phyloP scores from a whole-genome alignment of 2,888 invertebrate species.

The Erannis defoliaria region DNA sequence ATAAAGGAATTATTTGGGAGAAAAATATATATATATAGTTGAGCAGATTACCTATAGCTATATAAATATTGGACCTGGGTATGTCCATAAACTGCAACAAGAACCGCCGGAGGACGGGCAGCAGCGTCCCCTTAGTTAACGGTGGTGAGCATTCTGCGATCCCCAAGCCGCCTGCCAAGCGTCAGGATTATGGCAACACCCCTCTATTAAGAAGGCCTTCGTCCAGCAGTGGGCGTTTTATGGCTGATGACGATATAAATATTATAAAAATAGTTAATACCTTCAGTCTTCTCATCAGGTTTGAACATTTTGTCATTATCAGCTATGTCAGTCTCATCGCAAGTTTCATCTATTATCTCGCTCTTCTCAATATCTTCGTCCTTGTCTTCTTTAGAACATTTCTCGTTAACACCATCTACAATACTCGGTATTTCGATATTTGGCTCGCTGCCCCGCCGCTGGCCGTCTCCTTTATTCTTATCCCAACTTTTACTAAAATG shows the following conservation, averaged over 20 bases:
- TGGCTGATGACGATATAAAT: not conserved
- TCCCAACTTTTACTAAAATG: conserved; percentile 81
- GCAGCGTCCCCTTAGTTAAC: too few relatives aligned
- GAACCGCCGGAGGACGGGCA: too few relatives aligned
- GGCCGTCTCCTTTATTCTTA: conserved; percentile 74
- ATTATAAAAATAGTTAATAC: conserved; percentile 48
- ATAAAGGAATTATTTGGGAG: too few relatives aligned
- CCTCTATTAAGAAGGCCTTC: too few relatives aligned
- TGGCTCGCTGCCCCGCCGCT: conserved; percentile 80
- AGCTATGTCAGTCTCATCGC: conserved; percentile 75
- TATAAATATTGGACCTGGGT: too few relatives aligned
- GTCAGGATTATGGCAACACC: too few relatives aligned
- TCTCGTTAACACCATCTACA: conserved; percentile 62
- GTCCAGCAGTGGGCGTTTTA: too few relatives aligned
- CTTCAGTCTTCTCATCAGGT: conserved; percentile 69
- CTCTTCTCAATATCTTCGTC: conserved; percentile 78
- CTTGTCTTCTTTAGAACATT: conserved; percentile 75
- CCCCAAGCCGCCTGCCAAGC: too few relatives aligned
- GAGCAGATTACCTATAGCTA: too few relatives aligned
- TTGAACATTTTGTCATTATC: conserved; percentile 72
- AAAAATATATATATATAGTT: too few relatives aligned
- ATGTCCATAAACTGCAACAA: too few relatives aligned
- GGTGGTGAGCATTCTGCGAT: too few relatives aligned
- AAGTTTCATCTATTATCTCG: conserved; percentile 77
- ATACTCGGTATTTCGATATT: conserved; percentile 68